Percentiles rank a stretch among this genome's conserved stretches.
Evolutionary conservation across 2,888 invertebrate species (phyloP).

Genomic region (Eurytoma californica): DNA sequence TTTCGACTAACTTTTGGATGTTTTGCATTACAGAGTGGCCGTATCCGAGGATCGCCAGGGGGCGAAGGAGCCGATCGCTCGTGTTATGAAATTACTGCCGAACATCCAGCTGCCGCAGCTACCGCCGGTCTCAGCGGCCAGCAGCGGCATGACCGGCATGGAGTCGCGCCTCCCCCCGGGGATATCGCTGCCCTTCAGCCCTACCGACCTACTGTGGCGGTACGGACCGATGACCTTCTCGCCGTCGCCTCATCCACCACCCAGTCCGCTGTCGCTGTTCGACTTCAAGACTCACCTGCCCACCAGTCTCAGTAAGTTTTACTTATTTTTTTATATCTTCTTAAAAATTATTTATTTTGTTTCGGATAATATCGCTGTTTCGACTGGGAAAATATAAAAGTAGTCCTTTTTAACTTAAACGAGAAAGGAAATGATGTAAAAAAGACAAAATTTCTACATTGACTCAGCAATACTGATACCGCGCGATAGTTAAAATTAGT

Average conservation of each 20-base stretch:
- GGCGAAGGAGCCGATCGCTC: background rate
- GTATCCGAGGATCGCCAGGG: background rate
- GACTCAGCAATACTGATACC: too few species aligned
- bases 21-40: slow-evolving; percentile 14
- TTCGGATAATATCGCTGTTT: too few species aligned
- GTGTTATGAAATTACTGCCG: slow-evolving; percentile 77
- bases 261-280: slow-evolving; percentile 83
- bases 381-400: too few species aligned
- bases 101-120: slow-evolving; percentile 74
- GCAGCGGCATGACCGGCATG: slow-evolving; percentile 80
- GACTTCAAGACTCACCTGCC: slow-evolving; percentile 93
- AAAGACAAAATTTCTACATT: too few species aligned
- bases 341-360: too few species aligned
- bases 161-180: slow-evolving; percentile 84
- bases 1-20: background rate
- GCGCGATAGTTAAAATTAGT: background rate
- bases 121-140: slow-evolving; percentile 71
- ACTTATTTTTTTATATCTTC: too few species aligned
- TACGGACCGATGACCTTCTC: slow-evolving; percentile 86
- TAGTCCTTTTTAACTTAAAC: too few species aligned
- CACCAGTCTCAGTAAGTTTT: slow-evolving; percentile 79
- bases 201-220: slow-evolving; percentile 90
- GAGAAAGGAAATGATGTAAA: too few species aligned
- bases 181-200: slow-evolving; percentile 86
- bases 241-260: slow-evolving; percentile 79